Conservation (phyloP, 2,797 vertebrate genomes). For the Enteromius trimaculatus region DNA sequence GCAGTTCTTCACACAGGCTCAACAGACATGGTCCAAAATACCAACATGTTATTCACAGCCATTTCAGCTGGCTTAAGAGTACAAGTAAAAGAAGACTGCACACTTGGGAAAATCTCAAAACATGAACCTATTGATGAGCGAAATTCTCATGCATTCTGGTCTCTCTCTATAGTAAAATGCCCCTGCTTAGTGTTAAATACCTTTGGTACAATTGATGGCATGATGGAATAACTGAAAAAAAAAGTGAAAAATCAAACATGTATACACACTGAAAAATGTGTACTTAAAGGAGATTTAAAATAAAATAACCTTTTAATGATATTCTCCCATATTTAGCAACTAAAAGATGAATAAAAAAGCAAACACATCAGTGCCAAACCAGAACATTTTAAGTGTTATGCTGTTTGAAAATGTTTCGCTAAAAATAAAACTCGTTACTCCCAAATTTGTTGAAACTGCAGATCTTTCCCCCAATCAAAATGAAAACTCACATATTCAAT, state of each 20-base stretch:
- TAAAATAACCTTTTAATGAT: neutral
- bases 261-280: slow-evolving; percentile 53
- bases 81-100: neutral
- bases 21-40: neutral
- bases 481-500: neutral
- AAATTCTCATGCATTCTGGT: neutral
- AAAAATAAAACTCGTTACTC: slow-evolving; percentile 3
- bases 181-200: slow-evolving; percentile 58
- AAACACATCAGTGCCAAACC: neutral
- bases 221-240: slow-evolving; percentile 17
- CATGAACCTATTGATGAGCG: neutral
- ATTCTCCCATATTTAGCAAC: slow-evolving; percentile 5
- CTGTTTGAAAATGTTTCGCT: slow-evolving; percentile 2
- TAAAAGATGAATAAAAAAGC: slow-evolving; percentile 7
- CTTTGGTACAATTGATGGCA: slow-evolving; percentile 55
- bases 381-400: neutral
- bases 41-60: slow-evolving; percentile 11
- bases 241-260: slow-evolving; percentile 8
- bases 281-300: slow-evolving; percentile 51
- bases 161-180: slow-evolving; percentile 34
- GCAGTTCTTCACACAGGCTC: neutral
- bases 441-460: slow-evolving; percentile 46
- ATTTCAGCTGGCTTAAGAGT: neutral
- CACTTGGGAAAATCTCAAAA: neutral
- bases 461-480: neutral